Evolutionary conservation across 1,140 invertebrate genomes (phyloP), one percentile per base, ranked within the genome.

Genomic region (Calycopis cecrops): DNA sequence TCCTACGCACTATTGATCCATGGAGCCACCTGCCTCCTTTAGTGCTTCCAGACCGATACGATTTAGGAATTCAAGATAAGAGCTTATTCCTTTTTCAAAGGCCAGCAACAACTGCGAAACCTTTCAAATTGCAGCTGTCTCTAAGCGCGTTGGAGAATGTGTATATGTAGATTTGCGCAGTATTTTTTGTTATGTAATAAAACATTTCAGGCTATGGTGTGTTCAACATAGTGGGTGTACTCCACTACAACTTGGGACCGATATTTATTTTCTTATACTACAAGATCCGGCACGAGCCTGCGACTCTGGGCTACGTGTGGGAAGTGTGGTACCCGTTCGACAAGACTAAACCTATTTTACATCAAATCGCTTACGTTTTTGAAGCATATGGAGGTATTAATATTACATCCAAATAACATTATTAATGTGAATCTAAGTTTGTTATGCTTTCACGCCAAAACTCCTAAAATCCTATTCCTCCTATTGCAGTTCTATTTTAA

Each of bases 271-370:
- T 75, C 35, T 21, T 68, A 11, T 85, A 77, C 55, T 63, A 64
- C 18, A 69, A 62, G 44, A 51, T 68, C 8, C 60, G 70, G 55
- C 65, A 66, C 11, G 44, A 56, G 14, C 62, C 70, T n/a, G 62
- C 72, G 16, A 55, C 67, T 47, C 54, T 85, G 47, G 78, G 76
- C 35, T 80, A 72, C 48, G 69, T 82, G 34, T 85, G 75, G 75
- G 73, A 78, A 42, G 55, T 79, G 48, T 58, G 65, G 42, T 83
- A 83, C 60, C 78, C 79, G 7, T 83, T 81, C 67, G 78, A 85
- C 53, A 77, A 78, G 59, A 79, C 76, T 8, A 64, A 74, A 52
- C 69, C 69, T 7, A 48, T 71, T 48, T 66, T 68, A 35, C 76
- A 83, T 52, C 65, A 70, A 48, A 47, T 81, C 11, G 68, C 67